Base-by-base conservation (phyloP, 2,797 vertebrate species). In the Sphenopsis melanotis region DNA sequence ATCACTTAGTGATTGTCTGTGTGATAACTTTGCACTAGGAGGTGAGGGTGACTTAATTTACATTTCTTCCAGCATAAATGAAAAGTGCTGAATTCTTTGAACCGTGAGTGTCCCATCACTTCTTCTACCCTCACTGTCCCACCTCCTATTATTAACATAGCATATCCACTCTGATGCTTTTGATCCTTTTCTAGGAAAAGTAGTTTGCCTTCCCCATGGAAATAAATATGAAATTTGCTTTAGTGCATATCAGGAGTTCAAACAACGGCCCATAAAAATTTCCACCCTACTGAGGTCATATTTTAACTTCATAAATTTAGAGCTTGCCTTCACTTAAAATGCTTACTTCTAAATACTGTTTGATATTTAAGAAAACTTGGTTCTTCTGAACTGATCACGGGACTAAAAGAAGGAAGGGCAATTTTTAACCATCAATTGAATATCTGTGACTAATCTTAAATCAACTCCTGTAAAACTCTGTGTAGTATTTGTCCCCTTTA, bases 11-110 rank as follows among this genome's bases (percentile, higher is more conserved):
- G 87, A 94, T 97, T 97, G 88, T 49, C 90, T 71, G 93, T 78
- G 94, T 95, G 97, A 95, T 97, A 98, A 98, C 97, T 97, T 94
- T 97, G 97, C 93, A 95, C 96, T 77, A 59, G 93, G 88, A 96
- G 94, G 83, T 4, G 26, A 97, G 94, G 89, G 95, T 97, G 94
- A 97, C 95, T 95, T 97, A 27, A 98, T 97, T 97, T 98, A 97
- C 96, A 97, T 97, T 97, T 97, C 94, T 94, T 89, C 93, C 95
- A 96, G 94, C 92, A 93, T 22, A 95, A 95, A 85, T 90, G 95
- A 97, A 94, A 97, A 96, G 81, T 90, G 76, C 72, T 94, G 91
- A 97, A 97, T 97, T 94, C 95, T 95, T 79, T 97, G 96, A 96
- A 92, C 96, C 30, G 0, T 94, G 94, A 97, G 76, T 94, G 94